A percentile compares a stretch with the other conserved stretches of the same genome.
These are phyloP conservation scores for Macrotrachela quadricornifera DNA, from an alignment of 1,140 invertebrate species.

Conservation along the genomic window DNA sequence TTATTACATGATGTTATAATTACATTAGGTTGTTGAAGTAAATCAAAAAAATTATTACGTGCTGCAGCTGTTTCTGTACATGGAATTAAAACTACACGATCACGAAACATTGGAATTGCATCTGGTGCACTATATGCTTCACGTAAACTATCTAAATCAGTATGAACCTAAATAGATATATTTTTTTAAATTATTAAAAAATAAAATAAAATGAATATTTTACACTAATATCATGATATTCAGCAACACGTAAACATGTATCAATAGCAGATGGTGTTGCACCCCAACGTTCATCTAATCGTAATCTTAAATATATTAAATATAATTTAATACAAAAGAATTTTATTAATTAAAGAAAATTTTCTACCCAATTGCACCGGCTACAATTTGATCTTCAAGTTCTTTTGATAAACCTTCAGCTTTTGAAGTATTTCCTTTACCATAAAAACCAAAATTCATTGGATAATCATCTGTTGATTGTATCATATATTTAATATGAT, in stretches of 20 bases:
- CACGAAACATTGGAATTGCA: conserved; percentile 13
- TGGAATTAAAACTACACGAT: neutral
- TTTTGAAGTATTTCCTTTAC: conserved; percentile 23
- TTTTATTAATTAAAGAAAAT: neutral
- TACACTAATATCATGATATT: conserved; percentile 18
- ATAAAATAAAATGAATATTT: conserved; percentile 4
- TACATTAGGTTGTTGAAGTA: neutral
- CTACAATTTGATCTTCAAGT: conserved; percentile 23
- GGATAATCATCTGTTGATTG: conserved; percentile 27
- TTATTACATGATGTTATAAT: neutral
- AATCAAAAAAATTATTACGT: neutral
- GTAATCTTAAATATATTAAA: conserved; percentile 15
- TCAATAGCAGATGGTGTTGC: conserved; percentile 27
- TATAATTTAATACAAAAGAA: neutral
- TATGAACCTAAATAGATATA: neutral
- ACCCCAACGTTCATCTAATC: conserved; percentile 30
- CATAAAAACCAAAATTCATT: conserved; percentile 29
- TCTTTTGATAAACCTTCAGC: conserved; percentile 12
- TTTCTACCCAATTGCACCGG: conserved; percentile 23
- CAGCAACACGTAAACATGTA: conserved; percentile 22
- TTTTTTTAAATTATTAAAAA: neutral
- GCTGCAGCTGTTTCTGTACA: neutral
- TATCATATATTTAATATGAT: conserved; percentile 27
- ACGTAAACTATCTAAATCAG: too few relatives aligned
- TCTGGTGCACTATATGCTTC: conserved; percentile 9